Percentiles rank a stretch among this genome's conserved stretches.
Conservation (phyloP, 2,113 vertebrate species). For the Lagopus muta region DNA sequence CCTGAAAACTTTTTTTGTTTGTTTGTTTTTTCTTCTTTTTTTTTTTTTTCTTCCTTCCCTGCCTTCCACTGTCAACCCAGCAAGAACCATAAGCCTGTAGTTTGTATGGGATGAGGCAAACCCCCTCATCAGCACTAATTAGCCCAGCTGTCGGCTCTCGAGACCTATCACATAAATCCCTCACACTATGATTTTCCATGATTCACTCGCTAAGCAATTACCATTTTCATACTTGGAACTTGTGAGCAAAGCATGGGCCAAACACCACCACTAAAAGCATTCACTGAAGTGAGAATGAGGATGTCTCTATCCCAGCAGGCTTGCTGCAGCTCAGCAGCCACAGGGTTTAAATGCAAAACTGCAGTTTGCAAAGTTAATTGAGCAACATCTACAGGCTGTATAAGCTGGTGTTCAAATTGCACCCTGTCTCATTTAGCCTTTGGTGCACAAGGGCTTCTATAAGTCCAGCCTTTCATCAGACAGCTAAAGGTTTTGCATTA, state of each 20-base stretch:
- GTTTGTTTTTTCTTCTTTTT: background rate
- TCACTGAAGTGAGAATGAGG: background rate
- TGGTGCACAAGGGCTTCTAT: fast-evolving
- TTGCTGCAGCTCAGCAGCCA: background rate
- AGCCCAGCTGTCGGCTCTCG: background rate
- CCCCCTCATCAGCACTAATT: background rate
- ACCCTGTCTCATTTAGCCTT: fast-evolving
- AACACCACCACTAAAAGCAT: background rate
- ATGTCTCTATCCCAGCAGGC: background rate
- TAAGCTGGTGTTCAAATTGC: background rate
- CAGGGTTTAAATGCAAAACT: background rate
- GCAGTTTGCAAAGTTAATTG: background rate
- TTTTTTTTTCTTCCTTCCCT: background rate
- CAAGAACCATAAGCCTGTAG: background rate
- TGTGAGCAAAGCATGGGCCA: background rate
- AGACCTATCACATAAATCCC: background rate
- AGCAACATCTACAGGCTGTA: fast-evolving
- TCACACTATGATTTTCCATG: background rate
- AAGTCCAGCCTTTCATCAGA: background rate
- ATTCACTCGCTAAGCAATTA: background rate
- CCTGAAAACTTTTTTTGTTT: background rate
- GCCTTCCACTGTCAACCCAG: background rate
- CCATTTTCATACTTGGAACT: background rate
- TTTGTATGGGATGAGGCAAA: background rate
- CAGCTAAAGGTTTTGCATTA: background rate